Conservation (phyloP, 2,113 vertebrate species). For the Hypocryptadius cinnamomeus region DNA sequence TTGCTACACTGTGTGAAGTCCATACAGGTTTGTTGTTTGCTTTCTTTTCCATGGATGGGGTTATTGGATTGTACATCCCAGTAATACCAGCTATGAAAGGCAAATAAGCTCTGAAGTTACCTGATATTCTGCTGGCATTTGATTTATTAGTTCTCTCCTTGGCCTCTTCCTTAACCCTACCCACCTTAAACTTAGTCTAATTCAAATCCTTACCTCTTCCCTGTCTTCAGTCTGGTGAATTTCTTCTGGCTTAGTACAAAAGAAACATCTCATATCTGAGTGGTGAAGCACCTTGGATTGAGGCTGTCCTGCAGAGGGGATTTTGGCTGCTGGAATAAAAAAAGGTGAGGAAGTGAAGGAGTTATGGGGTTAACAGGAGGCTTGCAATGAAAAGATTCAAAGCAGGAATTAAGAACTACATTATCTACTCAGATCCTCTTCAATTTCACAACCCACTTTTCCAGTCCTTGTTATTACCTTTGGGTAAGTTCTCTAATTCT, state of each 20-base stretch:
- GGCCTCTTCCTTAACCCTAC: background rate
- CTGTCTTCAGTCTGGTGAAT: background rate
- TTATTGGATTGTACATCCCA: background rate
- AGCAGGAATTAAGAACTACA: background rate
- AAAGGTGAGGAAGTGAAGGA: background rate
- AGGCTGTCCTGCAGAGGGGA: background rate
- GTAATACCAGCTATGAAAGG: background rate
- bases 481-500: background rate
- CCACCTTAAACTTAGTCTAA: background rate
- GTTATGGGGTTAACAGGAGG: background rate
- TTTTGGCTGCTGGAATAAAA: background rate
- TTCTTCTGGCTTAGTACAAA: background rate
- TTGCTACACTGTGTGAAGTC: background rate
- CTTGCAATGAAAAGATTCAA: background rate
- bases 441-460: background rate
- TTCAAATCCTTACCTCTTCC: background rate
- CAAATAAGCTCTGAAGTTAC: slow-evolving; percentile 25
- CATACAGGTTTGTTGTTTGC: background rate
- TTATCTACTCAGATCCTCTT: background rate
- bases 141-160: background rate
- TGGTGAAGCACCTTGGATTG: background rate
- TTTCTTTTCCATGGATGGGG: background rate
- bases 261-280: background rate
- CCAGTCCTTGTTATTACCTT: background rate
- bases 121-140: background rate